Evolutionary conservation across 2,888 invertebrate species (phyloP).

Genomic region (Pristionchus japonicus): DNA sequence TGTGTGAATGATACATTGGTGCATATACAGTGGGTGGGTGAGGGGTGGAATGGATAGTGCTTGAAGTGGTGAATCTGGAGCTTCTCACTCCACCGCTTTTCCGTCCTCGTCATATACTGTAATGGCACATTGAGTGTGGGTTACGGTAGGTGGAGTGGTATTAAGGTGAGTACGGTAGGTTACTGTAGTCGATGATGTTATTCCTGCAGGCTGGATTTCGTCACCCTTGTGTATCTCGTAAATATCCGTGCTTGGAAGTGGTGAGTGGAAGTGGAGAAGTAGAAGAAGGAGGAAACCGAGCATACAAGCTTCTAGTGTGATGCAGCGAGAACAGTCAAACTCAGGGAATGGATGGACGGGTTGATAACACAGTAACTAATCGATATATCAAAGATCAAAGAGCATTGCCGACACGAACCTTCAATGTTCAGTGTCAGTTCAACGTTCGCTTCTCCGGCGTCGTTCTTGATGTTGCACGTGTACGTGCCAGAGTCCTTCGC

Average conservation of each 20-base stretch:
- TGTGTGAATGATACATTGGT: background rate
- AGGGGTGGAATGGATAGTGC: conserved; percentile 18
- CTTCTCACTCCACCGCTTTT: conserved; percentile 34
- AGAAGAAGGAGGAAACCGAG: background rate
- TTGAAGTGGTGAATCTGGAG: background rate
- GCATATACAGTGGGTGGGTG: conserved; percentile 4
- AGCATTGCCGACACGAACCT: conserved; percentile 85
- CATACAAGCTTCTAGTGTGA: background rate
- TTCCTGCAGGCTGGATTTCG: background rate
- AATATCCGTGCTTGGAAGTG: background rate
- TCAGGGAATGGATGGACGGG: background rate
- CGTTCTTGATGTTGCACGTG: conserved; percentile 97
- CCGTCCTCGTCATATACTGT: conserved; percentile 48
- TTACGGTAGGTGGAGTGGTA: background rate
- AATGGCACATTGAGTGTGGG: conserved; percentile 11
- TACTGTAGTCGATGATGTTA: background rate
- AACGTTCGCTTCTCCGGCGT: conserved; percentile 95
- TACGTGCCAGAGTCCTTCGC: conserved; percentile 84
- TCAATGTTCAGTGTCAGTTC: conserved; percentile 97
- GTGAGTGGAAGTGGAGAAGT: background rate
- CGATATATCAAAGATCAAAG: background rate
- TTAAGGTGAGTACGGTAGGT: background rate
- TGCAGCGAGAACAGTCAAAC: background rate
- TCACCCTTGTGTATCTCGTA: background rate
- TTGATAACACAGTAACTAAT: background rate